phyloP scores from a whole-genome alignment of 1,140 invertebrate species.

The Probaryconus sp. region DNA sequence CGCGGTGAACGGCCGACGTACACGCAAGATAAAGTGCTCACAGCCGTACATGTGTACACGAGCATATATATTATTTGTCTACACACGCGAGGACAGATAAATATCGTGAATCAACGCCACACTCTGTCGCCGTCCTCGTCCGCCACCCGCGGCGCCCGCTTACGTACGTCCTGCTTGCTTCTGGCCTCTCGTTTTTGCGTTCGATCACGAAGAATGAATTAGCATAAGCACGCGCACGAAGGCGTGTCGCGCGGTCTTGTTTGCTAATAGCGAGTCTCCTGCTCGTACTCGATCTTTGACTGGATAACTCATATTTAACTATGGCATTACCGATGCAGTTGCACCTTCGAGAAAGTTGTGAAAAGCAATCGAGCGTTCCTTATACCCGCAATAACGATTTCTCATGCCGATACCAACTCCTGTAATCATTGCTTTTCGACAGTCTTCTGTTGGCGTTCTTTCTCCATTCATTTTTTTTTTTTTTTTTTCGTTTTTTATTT shows the following conservation, averaged over 20 bases:
- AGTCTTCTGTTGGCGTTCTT: not conserved
- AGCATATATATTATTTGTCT: conserved; percentile 54
- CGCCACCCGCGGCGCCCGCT: not conserved
- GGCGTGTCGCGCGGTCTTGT: conserved; percentile 60
- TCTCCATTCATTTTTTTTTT: conserved; percentile 2
- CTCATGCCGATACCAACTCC: conserved; percentile 6
- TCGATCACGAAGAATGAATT: conserved; percentile 58
- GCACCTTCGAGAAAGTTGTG: conserved; percentile 48
- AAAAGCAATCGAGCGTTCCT: conserved; percentile 34
- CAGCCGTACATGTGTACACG: conserved; percentile 29
- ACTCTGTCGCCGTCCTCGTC: conserved; percentile 6
- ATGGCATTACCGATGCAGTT: conserved; percentile 34
- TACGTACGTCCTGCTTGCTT: not conserved
- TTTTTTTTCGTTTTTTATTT: conserved; percentile 3
- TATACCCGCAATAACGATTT: conserved; percentile 19
- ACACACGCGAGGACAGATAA: conserved; percentile 57
- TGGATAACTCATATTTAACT: conserved; percentile 56
- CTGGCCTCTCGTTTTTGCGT: conserved; percentile 34
- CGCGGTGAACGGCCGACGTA: conserved; percentile 60
- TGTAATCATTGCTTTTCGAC: not conserved
- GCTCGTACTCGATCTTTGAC: conserved; percentile 43
- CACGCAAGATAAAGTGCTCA: conserved; percentile 61
- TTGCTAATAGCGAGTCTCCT: conserved; percentile 58
- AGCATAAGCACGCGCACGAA: conserved; percentile 62
- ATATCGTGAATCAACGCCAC: conserved; percentile 60